Conservation (phyloP, 2,888 invertebrate genomes). For the Hydraecia micacea region DNA sequence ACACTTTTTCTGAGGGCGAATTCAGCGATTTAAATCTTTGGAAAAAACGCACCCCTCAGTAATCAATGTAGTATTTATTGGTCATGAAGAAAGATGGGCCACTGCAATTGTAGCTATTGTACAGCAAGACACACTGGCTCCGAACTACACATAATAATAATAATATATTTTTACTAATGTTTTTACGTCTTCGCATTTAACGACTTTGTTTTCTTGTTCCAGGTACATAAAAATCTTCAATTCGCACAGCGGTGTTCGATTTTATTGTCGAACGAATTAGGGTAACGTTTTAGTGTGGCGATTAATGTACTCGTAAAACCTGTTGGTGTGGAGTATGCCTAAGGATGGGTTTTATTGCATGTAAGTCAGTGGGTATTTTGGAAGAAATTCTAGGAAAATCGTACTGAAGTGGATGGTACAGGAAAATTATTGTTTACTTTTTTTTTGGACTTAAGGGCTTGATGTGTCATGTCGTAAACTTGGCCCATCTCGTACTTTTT, state of each 20-base stretch:
- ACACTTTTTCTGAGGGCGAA: not conserved
- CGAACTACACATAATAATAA: slow-evolving; percentile 31
- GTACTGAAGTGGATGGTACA: not conserved
- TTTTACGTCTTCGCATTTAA: slow-evolving; percentile 71
- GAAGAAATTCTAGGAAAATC: not conserved
- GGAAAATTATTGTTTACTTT: not conserved
- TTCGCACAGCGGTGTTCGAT: slow-evolving; percentile 65
- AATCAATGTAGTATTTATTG: not conserved
- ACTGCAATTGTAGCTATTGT: not conserved
- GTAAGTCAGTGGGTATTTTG: slow-evolving; percentile 28
- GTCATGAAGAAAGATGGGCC: not conserved
- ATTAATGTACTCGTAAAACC: slow-evolving; percentile 66
- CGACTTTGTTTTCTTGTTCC: slow-evolving; percentile 82
- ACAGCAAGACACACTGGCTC: not conserved
- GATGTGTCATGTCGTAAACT: not conserved
- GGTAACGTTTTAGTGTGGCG: slow-evolving; percentile 70
- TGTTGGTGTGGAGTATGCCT: slow-evolving; percentile 54
- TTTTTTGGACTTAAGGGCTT: not conserved
- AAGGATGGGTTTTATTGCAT: slow-evolving; percentile 38
- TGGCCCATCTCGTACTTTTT: not conserved
- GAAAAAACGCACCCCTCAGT: not conserved
- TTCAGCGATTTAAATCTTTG: not conserved
- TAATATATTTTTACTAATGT: slow-evolving; percentile 47
- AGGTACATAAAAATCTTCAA: slow-evolving; percentile 78
- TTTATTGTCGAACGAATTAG: slow-evolving; percentile 70